Conservation (phyloP, 1,140 invertebrate species). For the Tetraneura akinire region DNA sequence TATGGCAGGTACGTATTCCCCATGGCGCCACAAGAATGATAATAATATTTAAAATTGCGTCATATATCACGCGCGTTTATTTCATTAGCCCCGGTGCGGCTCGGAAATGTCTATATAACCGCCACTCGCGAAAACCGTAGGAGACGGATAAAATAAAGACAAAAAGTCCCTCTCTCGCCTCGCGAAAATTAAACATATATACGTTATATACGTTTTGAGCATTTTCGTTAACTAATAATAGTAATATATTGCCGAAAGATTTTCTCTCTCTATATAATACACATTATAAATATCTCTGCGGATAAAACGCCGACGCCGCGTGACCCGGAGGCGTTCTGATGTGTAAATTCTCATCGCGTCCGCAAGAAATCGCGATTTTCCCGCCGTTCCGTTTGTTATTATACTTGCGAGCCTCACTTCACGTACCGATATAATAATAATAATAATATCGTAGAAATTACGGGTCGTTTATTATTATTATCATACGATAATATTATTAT, state of each 20-base stretch:
- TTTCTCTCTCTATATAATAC: too few species aligned
- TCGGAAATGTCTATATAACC: too few species aligned
- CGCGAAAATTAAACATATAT: too few species aligned
- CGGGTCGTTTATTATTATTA: neutral
- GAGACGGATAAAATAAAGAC: conserved; percentile 50
- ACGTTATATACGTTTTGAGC: neutral
- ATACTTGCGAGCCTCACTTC: conserved; percentile 18
- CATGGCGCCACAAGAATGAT: conserved; percentile 44
- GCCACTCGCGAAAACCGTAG: neutral
- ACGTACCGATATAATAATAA: neutral
- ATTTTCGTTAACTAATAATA: conserved; percentile 47
- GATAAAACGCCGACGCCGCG: neutral
- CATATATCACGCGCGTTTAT: conserved; percentile 48
- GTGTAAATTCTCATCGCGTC: neutral
- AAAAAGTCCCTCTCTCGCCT: conserved; percentile 12
- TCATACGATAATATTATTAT: too few species aligned
- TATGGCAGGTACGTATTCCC: conserved; percentile 25
- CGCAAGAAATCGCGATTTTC: conserved; percentile 32
- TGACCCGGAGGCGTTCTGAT: too few species aligned
- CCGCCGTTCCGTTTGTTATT: neutral
- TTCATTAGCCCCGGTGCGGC: conserved; percentile 40
- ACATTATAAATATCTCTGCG: too few species aligned
- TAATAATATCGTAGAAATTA: too few species aligned
- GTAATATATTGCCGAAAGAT: conserved; percentile 48
- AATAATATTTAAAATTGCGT: conserved; percentile 49